Evolutionary conservation across 2,113 vertebrate species (phyloP), one percentile per base, ranked within the genome.

Genomic region (Plectropomus leopardus): DNA sequence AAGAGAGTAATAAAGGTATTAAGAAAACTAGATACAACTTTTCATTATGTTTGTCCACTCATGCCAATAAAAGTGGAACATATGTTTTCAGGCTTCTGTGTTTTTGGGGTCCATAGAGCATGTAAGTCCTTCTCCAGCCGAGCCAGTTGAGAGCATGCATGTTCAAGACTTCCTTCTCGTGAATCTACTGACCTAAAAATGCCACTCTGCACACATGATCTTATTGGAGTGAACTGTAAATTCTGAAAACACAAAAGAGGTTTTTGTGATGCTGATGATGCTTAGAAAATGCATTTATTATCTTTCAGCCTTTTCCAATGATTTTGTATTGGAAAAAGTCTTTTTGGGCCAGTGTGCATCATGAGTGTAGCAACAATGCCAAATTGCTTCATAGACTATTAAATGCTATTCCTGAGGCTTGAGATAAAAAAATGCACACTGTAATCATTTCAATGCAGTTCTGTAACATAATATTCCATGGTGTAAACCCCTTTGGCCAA

Each of bases 391-490:
- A 28, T 5, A 34, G 11, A 67, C 14, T 24, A 28, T 40, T 45
- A 45, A 74, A 40, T 1, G 4, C 44, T 0, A 11, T 30, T 47
- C 16, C 17, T 16, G 30, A 4, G 53, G 23, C 21, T 24, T 57
- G 10, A 82, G n/a, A 66, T 14, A 28, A n/a, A 55, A 70, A 66
- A 42, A 30, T 3, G 30, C 30, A 68, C 15, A 50, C 48, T n/a
- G 17, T 30, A 54, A 64, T 47, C 0, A 26, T 30, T 64, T 51
- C 26, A 67, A 11, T 72, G 26, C 28, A 64, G 11, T 26, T 67
- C 30, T 59, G 48, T 55, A 80, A 69, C 19, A 47, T 42, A 54
- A 74, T 55, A 47, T 75, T 84, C n/a, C 36, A 64, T 48, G 28
- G 2, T 13, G 11, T 53, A 30, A 58, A 64, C 16, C 54, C 54